phyloP scores from a whole-genome alignment of 1,140 invertebrate species.

The Pectinophora gossypiella region DNA sequence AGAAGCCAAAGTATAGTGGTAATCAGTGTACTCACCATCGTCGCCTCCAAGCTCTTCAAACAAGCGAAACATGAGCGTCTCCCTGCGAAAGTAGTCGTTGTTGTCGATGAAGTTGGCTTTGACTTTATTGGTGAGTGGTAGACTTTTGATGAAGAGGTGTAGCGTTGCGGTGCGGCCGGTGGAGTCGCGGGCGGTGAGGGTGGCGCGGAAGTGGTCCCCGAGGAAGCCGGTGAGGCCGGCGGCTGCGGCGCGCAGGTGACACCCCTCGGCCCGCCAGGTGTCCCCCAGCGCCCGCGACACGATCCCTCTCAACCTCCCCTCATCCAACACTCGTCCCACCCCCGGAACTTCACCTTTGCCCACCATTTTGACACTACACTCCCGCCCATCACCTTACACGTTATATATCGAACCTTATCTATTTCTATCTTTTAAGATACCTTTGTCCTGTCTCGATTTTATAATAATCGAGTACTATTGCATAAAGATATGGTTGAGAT shows the following conservation, averaged over 20 bases:
- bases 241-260: constrained; percentile 25
- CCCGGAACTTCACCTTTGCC: neutral
- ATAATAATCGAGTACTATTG: neutral
- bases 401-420: neutral
- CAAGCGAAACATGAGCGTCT: constrained; percentile 34
- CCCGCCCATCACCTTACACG: neutral
- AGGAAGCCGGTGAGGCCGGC: constrained; percentile 47
- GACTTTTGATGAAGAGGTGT: constrained; percentile 41
- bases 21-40: constrained; percentile 37
- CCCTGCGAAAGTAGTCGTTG: constrained; percentile 36
- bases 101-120: constrained; percentile 46
- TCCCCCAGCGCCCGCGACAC: neutral
- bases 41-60: constrained; percentile 33
- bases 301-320: neutral
- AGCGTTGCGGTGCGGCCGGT: constrained; percentile 10
- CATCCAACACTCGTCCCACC: neutral
- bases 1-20: too few relatives aligned
- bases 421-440: neutral
- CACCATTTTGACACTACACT: neutral
- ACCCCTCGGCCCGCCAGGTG: neutral
- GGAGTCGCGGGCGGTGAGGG: constrained; percentile 13
- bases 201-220: constrained; percentile 41
- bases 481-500: neutral
- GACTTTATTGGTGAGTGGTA: constrained; percentile 38
- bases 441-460: neutral